Conservation (phyloP, 2,113 vertebrate genomes). For the Cololabis saira region DNA sequence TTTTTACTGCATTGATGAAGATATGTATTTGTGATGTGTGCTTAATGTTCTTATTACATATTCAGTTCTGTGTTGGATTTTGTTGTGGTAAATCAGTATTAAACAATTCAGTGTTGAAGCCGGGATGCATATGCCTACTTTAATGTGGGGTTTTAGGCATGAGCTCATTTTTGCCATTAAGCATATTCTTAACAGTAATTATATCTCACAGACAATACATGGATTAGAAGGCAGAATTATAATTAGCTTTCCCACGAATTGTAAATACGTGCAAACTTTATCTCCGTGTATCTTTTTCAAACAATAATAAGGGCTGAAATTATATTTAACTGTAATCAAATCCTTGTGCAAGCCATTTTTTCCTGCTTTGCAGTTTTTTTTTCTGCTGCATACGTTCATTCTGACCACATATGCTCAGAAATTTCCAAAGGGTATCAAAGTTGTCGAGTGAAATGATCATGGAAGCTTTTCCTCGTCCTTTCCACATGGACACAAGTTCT, state of each 20-base stretch:
- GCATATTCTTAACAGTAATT: not conserved
- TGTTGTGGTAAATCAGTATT: not conserved
- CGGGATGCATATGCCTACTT: not conserved
- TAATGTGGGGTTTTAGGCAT: not conserved
- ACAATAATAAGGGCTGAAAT: conserved; percentile 25
- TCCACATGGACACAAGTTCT: conserved; percentile 17
- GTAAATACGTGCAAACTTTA: not conserved
- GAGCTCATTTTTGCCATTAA: not conserved
- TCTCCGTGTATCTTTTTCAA: conserved; percentile 4
- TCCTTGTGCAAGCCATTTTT: conserved; percentile 17
- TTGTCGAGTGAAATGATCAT: too few species aligned
- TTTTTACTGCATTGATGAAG: not conserved
- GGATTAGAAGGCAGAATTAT: not conserved
- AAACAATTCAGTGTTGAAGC: not conserved
- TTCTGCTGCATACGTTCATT: conserved; percentile 43
- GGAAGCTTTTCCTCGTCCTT: conserved; percentile 32
- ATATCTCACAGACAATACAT: not conserved
- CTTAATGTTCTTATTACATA: too few species aligned
- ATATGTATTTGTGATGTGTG: not conserved
- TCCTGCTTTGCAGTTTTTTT: conserved; percentile 5
- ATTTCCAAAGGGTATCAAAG: conserved; percentile 51
- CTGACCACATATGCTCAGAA: conserved; percentile 46
- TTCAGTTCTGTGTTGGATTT: not conserved
- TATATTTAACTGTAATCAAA: conserved; percentile 29
- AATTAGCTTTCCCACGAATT: conserved; percentile 6